phyloP scores from a whole-genome alignment of 2,797 vertebrate species.

The Muraenolepis orangiensis region DNA sequence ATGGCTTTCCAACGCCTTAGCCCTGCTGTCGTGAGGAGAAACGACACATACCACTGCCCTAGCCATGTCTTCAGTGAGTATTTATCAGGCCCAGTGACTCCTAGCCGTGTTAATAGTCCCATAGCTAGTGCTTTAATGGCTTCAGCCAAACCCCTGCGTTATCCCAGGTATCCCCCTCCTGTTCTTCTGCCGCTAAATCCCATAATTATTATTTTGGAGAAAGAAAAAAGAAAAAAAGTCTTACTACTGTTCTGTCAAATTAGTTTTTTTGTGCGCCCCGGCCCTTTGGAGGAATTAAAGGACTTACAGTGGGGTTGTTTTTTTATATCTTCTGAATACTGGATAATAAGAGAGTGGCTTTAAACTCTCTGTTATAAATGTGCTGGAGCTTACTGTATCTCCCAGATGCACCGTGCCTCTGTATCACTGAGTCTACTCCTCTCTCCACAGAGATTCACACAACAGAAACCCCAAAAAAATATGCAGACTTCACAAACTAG shows the following conservation, averaged over 20 bases:
- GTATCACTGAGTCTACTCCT: conserved; percentile 14
- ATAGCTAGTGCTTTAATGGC: conserved; percentile 62
- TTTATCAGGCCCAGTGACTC: conserved; percentile 73
- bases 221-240: conserved; percentile 58
- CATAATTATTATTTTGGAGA: conserved; percentile 67
- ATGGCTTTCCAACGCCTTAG: background rate
- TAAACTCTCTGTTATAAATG: conserved; percentile 27
- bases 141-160: conserved; percentile 68
- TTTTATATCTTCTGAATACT: conserved; percentile 63
- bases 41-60: conserved; percentile 71
- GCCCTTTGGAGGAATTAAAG: conserved; percentile 67
- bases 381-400: conserved; percentile 32
- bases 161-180: conserved; percentile 71
- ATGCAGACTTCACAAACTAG: background rate
- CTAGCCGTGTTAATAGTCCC: conserved; percentile 71
- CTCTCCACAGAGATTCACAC: background rate
- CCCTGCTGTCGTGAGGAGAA: conserved; percentile 53
- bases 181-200: conserved; percentile 66
- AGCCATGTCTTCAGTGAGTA: conserved; percentile 73
- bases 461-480: background rate
- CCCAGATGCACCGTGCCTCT: conserved; percentile 23
- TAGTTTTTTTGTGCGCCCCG: conserved; percentile 61
- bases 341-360: conserved; percentile 60
- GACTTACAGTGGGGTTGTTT: conserved; percentile 52
- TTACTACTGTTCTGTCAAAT: conserved; percentile 76